A percentile compares a stretch with the other conserved stretches of the same genome.
Conservation (phyloP, 2,797 vertebrate genomes). For the Micrastur ruficollis region DNA sequence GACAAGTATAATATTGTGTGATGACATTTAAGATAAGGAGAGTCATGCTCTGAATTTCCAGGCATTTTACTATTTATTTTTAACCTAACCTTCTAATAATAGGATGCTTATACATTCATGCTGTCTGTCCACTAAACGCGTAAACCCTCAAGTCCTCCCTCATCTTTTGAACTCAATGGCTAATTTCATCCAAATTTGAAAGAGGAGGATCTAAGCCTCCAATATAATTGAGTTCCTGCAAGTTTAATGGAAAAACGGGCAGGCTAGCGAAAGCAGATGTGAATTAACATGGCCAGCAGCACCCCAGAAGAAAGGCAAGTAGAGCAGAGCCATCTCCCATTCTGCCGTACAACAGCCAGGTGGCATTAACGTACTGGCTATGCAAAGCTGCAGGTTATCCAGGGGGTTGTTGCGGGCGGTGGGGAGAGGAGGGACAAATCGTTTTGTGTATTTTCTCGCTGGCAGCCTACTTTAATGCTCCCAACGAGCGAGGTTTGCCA, state of each 20-base stretch:
- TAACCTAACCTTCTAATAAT: not conserved
- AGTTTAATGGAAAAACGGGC: not conserved
- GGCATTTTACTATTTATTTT: not conserved
- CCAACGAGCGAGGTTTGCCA: not conserved
- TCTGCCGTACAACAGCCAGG: not conserved
- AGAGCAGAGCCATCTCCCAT: not conserved
- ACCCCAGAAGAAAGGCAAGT: not conserved
- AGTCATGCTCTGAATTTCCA: not conserved
- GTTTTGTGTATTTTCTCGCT: not conserved
- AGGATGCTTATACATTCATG: not conserved
- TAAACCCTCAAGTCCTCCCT: not conserved
- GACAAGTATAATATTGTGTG: not conserved
- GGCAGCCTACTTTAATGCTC: fast-evolving
- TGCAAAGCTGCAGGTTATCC: not conserved
- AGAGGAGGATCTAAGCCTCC: not conserved
- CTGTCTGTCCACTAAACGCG: not conserved
- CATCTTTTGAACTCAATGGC: not conserved
- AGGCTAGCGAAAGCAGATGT: not conserved
- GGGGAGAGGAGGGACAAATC: not conserved
- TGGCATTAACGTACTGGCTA: not conserved
- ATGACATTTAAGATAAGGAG: not conserved
- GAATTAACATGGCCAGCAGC: not conserved
- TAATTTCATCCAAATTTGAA: not conserved
- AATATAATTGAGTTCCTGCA: not conserved
- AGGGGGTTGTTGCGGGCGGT: not conserved